Evolutionary conservation across 2,113 vertebrate genomes (phyloP).

Genomic region (Pollachius pollachius): DNA sequence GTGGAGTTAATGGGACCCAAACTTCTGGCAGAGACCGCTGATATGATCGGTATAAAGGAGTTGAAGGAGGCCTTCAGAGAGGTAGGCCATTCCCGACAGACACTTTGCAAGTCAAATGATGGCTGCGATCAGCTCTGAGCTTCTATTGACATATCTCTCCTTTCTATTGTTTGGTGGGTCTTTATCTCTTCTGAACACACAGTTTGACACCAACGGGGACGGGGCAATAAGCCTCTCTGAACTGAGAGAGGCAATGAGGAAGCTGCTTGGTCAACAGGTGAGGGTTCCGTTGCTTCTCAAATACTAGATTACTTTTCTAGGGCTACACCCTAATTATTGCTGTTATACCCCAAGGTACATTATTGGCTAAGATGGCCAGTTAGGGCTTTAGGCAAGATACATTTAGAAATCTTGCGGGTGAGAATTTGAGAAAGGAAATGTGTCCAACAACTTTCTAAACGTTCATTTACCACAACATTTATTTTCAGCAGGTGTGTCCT

Average conservation of each 20-base stretch:
- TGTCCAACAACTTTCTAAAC: neutral
- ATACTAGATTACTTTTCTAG: neutral
- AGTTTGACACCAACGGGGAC: slow-evolving; percentile 98
- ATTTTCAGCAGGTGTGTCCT: slow-evolving; percentile 81
- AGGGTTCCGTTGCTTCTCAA: neutral
- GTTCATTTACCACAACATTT: neutral
- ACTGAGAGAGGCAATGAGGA: slow-evolving; percentile 94
- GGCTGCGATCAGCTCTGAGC: neutral
- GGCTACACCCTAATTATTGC: neutral
- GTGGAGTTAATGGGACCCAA: slow-evolving; percentile 98
- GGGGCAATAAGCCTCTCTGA: slow-evolving; percentile 94
- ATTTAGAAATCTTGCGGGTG: too few relatives aligned
- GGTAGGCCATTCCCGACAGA: slow-evolving; percentile 66
- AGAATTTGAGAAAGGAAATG: neutral
- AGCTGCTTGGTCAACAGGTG: slow-evolving; percentile 88
- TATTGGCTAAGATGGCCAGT: neutral
- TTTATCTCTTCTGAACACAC: neutral
- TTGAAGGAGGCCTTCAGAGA: slow-evolving; percentile 96
- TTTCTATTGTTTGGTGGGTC: neutral
- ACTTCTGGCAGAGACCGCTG: slow-evolving; percentile 94
- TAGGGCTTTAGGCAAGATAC: too few relatives aligned
- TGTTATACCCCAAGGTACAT: neutral
- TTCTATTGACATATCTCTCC: neutral
- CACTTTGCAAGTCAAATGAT: neutral
- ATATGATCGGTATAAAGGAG: slow-evolving; percentile 99